Base-by-base conservation (phyloP, 2,888 invertebrate genomes). In the Thymelicus sylvestris region DNA sequence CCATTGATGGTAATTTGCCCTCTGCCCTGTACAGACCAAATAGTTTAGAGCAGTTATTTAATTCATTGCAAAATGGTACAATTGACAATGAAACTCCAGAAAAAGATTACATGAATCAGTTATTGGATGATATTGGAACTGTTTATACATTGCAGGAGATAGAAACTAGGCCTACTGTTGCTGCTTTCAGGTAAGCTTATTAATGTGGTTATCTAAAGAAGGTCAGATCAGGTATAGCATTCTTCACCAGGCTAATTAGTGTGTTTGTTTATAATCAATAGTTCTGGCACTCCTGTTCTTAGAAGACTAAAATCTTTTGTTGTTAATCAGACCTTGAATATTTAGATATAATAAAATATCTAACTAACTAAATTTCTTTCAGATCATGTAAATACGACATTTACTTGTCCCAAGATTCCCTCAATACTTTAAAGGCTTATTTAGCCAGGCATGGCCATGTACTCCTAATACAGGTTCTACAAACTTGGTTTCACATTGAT, bases 351-450 rank as follows among this genome's bases (percentile, higher is more conserved):
- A 31, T 15, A 13, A 15, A 63, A 38, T 47, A 57, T 68, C 31
- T 31, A 31, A 31, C 5, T 31, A 31, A 31, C 4, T 31, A 31
- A 31, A 31, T 47, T 61, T 66, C 65, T 71, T 94, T 84, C 84
- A 95, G 96, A 80, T 95, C 95, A 41, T 95, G 96, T 81, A 97
- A 97, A 90, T 96, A 96, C 88, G 95, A 96, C 80, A 90, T 96
- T 62, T 95, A 95, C 78, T 87, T 97, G 75, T 95, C 95, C n/a
- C 94, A 95, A 79, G 95, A 95, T 83, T 95, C 96, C 5, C 90
- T 96, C 44, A 94, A 95, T 77, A 93, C 94, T 78, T 86, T 96
- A 72, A 95, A 95, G 80, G 94, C 95, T 63, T 96, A 95, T 86
- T 89, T 96, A 72, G 94, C 95, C n/a, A 95, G 95, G 79, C 95